Evolutionary conservation across 2,113 vertebrate species (phyloP).

Genomic region (Amazona guildingii): DNA sequence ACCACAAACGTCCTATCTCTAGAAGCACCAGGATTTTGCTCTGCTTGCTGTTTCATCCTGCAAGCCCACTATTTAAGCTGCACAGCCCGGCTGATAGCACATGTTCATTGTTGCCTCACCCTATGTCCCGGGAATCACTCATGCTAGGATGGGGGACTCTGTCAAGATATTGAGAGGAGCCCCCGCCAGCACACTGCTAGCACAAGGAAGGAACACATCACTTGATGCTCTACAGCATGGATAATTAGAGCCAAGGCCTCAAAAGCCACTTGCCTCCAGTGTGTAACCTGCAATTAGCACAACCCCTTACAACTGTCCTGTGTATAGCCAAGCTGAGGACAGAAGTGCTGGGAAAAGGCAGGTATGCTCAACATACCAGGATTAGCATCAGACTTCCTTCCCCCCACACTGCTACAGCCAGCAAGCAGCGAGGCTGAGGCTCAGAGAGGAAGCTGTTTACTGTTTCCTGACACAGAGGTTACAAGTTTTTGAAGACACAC

Average conservation of each 20-base stretch:
- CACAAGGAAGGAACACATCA: neutral
- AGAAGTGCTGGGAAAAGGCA: neutral
- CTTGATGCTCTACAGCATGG: fast-evolving
- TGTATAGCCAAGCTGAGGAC: neutral
- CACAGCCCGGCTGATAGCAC: fast-evolving
- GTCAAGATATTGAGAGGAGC: neutral
- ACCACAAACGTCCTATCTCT: neutral
- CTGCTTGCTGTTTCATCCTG: neutral
- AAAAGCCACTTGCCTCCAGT: neutral
- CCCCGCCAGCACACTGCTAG: no score
- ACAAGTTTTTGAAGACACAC: neutral
- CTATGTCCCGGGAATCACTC: neutral
- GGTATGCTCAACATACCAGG: neutral
- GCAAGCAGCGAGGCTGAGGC: neutral
- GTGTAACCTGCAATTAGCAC: neutral
- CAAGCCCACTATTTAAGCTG: neutral
- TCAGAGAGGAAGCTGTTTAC: neutral
- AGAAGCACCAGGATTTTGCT: neutral
- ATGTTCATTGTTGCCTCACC: neutral
- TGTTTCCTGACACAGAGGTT: neutral
- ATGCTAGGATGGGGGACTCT: neutral
- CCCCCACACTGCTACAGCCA: no score
- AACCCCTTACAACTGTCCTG: neutral
- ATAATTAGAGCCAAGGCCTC: neutral
- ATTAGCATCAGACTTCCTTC: neutral